A percentile compares a stretch with the other conserved stretches of the same genome.
phyloP scores from a whole-genome alignment of 2,888 invertebrate genomes.

The Proisotoma minuta region DNA sequence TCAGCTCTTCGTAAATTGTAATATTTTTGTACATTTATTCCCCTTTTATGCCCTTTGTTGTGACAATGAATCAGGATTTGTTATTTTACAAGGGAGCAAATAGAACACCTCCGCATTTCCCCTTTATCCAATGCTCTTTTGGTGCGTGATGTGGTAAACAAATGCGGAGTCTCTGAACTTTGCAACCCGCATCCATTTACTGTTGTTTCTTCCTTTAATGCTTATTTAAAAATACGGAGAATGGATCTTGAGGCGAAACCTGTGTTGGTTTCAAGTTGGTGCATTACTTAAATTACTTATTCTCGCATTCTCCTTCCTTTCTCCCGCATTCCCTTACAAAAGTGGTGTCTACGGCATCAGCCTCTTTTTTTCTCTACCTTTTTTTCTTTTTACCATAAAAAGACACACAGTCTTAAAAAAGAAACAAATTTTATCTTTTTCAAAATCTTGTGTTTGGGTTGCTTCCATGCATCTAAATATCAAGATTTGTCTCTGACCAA shows the following conservation, averaged over 20 bases:
- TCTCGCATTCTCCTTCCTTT: constrained; percentile 1
- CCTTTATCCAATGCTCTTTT: too few species aligned
- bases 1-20: constrained; percentile 15
- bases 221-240: constrained; percentile 13
- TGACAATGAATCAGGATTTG: constrained; percentile 16
- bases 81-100: not conserved
- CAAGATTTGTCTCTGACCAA: too few species aligned
- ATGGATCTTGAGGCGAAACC: not conserved
- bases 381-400: too few species aligned
- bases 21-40: constrained; percentile 16
- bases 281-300: constrained; percentile 19
- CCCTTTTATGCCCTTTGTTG: constrained; percentile 15
- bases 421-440: too few species aligned
- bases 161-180: too few species aligned
- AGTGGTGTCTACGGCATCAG: not conserved
- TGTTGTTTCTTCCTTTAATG: not conserved
- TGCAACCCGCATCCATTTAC: not conserved
- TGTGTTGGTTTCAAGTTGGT: constrained; percentile 9
- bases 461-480: too few species aligned
- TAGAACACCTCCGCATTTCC: too few species aligned
- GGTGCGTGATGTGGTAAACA: too few species aligned
- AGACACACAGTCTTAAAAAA: too few species aligned
- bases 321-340: not conserved
- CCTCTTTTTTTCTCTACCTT: not conserved
- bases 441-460: too few species aligned